Conservation (phyloP, 2,888 invertebrate genomes). For the Ernsta delagoae region DNA sequence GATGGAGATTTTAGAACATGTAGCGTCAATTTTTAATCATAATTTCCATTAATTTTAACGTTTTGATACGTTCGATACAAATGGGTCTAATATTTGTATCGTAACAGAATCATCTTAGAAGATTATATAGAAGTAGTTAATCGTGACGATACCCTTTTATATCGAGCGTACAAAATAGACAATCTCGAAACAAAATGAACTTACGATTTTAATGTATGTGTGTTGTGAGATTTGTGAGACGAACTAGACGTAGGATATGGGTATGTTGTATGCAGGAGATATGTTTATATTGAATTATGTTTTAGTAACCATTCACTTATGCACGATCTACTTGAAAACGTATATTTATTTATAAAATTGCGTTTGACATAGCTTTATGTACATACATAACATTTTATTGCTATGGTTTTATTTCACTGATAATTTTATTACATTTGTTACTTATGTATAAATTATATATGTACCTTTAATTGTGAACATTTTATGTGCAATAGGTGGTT, state of each 20-base stretch:
- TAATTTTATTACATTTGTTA: conserved; percentile 29
- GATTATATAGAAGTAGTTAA: no score
- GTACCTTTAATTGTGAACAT: background rate
- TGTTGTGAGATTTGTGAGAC: background rate
- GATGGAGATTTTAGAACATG: no score
- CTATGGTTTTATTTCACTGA: conserved; percentile 21
- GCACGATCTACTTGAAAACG: conserved; percentile 11
- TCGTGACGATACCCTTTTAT: no score
- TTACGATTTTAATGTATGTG: conserved; percentile 2
- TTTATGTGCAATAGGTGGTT: conserved; percentile 13
- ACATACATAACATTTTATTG: conserved; percentile 27
- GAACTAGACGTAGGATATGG: background rate
- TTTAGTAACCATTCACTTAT: conserved; percentile 4
- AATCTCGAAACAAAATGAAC: conserved; percentile 14
- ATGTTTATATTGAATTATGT: background rate
- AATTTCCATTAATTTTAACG: background rate
- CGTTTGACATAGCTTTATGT: conserved; percentile 23
- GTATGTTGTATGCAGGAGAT: background rate
- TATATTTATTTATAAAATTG: conserved; percentile 10
- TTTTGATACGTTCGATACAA: no score
- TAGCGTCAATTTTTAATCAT: no score
- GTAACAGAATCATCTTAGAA: background rate
- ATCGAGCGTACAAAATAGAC: no score
- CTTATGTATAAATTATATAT: conserved; percentile 4
- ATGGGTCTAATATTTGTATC: no score